These are phyloP conservation scores for Caracal caracal DNA, from an alignment of 2,113 vertebrate species.

Conservation along the genomic window DNA sequence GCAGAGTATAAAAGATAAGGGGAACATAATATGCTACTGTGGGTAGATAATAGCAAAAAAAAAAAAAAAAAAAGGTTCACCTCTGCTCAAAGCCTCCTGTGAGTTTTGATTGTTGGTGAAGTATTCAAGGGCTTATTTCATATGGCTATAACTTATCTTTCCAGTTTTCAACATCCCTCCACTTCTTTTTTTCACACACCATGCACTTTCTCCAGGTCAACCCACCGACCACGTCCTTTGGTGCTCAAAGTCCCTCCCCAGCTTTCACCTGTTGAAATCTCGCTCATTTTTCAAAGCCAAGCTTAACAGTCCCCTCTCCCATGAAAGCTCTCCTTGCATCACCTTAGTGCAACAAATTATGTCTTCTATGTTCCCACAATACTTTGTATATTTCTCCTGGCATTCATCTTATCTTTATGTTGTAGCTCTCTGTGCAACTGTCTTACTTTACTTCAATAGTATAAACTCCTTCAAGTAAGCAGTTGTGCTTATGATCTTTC, in stretches of 20 bases:
- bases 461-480: background rate
- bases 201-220: background rate
- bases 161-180: background rate
- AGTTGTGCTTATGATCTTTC: background rate
- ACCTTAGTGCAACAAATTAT: background rate
- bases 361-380: background rate
- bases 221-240: background rate
- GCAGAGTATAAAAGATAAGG: slow-evolving; percentile 38
- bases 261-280: background rate
- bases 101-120: background rate
- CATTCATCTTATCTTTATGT: background rate
- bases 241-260: background rate
- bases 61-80: background rate
- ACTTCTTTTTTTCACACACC: background rate
- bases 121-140: background rate
- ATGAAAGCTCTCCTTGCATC: background rate
- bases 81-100: background rate
- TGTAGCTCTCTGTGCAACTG: background rate
- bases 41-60: background rate
- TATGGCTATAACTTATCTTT: background rate
- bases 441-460: background rate
- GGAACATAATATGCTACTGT: background rate
- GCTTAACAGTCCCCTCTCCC: background rate
- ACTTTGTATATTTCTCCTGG: background rate
- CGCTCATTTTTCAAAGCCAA: background rate